phyloP scores from a whole-genome alignment of 2,888 invertebrate species.

The Hetaerina titia region DNA sequence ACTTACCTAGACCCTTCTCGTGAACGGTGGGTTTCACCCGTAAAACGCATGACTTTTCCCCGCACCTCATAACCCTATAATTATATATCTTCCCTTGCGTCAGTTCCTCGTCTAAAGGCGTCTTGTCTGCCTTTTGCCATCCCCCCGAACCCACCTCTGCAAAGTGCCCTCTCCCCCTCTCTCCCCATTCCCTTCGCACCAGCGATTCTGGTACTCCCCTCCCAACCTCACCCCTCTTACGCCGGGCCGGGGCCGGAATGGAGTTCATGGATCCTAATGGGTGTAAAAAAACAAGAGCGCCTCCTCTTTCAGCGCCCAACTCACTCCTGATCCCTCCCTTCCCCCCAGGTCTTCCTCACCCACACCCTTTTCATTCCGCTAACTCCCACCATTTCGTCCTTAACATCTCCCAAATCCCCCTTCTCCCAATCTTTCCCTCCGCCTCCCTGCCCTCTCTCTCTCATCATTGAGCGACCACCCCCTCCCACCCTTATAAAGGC shows the following conservation, averaged over 20 bases:
- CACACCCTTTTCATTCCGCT: not conserved
- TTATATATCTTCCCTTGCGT: not conserved
- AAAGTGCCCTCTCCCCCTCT: not conserved
- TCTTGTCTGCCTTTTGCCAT: not conserved
- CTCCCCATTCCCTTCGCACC: no score
- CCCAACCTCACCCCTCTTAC: no score
- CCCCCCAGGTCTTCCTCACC: not conserved
- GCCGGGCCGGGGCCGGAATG: no score
- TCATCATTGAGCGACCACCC: not conserved
- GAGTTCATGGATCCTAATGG: no score
- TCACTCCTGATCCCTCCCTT: not conserved
- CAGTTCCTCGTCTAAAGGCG: not conserved
- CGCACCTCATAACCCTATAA: not conserved
- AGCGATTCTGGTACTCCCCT: no score
- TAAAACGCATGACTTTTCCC: slow-evolving; percentile 22
- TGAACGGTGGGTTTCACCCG: not conserved
- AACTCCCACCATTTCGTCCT: not conserved
- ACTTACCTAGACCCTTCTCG: not conserved
- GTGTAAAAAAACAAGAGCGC: no score
- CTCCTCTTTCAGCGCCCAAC: no score
- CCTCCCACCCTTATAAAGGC: slow-evolving; percentile 52
- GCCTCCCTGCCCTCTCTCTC: not conserved
- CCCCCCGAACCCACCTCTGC: not conserved
- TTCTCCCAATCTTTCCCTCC: not conserved
- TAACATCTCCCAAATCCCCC: not conserved